phyloP scores from a whole-genome alignment of 2,113 vertebrate genomes.

The Rutilus rutilus region DNA sequence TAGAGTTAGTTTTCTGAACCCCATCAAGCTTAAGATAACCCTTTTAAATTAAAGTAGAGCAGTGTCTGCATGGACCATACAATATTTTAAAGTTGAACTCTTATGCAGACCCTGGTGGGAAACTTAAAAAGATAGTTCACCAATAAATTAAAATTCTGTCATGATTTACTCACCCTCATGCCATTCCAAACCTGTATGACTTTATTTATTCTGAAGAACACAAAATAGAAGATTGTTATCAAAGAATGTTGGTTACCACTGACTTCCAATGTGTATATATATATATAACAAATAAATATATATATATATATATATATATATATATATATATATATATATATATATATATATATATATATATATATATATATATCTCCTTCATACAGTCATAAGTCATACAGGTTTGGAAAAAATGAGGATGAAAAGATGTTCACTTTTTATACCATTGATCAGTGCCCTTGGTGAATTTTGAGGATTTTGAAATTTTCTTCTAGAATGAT shows the following conservation, averaged over 20 bases:
- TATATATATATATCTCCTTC: background rate
- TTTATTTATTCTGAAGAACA: background rate
- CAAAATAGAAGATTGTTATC: background rate
- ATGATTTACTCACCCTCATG: background rate
- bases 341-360: no score
- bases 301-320: no score
- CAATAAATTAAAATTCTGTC: background rate
- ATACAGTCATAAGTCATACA: background rate
- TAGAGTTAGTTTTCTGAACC: slow-evolving; percentile 23
- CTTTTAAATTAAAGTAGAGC: slow-evolving; percentile 32
- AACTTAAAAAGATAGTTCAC: slow-evolving; percentile 1
- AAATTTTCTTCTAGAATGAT: no score
- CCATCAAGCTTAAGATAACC: slow-evolving; percentile 42
- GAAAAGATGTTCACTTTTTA: background rate
- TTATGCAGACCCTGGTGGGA: slow-evolving; percentile 1
- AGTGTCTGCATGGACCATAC: background rate
- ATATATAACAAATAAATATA: no score
- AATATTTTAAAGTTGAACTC: slow-evolving; percentile 26
- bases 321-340: no score
- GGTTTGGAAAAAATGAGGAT: background rate
- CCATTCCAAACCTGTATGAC: background rate
- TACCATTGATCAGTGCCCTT: background rate
- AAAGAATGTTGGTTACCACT: background rate
- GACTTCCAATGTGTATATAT: no score
- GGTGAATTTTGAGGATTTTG: background rate